Conservation (phyloP, 2,888 invertebrate species). For the Anticlea derivata region DNA sequence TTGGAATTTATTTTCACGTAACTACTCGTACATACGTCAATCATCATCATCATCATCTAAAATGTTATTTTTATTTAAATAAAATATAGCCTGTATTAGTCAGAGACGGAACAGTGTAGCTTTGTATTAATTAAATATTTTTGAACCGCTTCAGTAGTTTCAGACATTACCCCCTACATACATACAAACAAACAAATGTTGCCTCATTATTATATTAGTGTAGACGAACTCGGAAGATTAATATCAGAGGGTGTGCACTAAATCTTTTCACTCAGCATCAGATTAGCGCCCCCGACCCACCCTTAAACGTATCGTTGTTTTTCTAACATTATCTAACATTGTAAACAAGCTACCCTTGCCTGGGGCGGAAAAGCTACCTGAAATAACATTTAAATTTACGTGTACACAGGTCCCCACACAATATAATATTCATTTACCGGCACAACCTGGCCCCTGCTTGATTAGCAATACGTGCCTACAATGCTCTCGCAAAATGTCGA, state of each 20-base stretch:
- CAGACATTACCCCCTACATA: too few species aligned
- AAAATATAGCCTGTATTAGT: too few species aligned
- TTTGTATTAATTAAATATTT: too few species aligned
- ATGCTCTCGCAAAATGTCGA: slow-evolving; percentile 28
- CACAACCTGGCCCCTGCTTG: slow-evolving; percentile 26
- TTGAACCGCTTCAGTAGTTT: too few species aligned
- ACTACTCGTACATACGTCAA: too few species aligned
- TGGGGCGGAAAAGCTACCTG: slow-evolving; percentile 50
- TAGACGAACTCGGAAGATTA: slow-evolving; percentile 54
- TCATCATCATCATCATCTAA: too few species aligned
- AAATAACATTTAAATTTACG: slow-evolving; percentile 56
- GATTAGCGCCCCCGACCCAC: slow-evolving; percentile 65
- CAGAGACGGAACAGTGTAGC: too few species aligned
- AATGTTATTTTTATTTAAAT: too few species aligned
- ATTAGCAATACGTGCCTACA: slow-evolving; percentile 34
- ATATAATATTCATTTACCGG: slow-evolving; percentile 37
- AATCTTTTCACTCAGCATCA: slow-evolving; percentile 76
- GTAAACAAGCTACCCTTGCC: slow-evolving; percentile 54
- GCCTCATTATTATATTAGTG: too few species aligned
- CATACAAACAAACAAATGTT: too few species aligned
- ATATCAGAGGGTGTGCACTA: slow-evolving; percentile 65
- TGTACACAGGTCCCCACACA: slow-evolving; percentile 32
- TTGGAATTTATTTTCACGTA: too few species aligned
- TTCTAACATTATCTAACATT: slow-evolving; percentile 71
- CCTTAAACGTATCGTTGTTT: slow-evolving; percentile 67